Evolutionary conservation across 2,888 invertebrate genomes (phyloP).

Genomic region (Clunio marinus): DNA sequence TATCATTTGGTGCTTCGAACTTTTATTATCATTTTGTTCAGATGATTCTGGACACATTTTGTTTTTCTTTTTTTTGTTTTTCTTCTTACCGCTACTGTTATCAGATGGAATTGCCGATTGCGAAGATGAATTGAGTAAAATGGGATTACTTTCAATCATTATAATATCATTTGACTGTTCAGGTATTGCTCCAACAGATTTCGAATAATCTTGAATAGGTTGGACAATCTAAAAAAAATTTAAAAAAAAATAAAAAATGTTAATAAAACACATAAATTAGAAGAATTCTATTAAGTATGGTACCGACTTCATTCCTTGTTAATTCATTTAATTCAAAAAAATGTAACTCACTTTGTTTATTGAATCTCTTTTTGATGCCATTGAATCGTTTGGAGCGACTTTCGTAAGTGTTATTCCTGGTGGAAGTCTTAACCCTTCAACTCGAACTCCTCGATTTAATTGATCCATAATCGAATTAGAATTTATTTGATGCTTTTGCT

Average conservation of each 20-base stretch:
- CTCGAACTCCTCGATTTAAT: constrained; percentile 52
- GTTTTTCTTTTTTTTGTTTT: constrained; percentile 53
- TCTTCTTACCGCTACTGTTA: constrained; percentile 54
- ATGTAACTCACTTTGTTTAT: constrained; percentile 49
- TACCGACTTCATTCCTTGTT: too few species aligned
- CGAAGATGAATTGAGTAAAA: background rate
- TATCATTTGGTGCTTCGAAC: constrained; percentile 40
- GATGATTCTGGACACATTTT: constrained; percentile 41
- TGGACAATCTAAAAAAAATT: constrained; percentile 40
- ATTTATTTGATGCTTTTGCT: constrained; percentile 6
- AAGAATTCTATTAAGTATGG: constrained; percentile 4
- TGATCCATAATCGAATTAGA: constrained; percentile 51
- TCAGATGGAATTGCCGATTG: constrained; percentile 40
- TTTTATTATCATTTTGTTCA: constrained; percentile 38
- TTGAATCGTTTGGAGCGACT: constrained; percentile 57
- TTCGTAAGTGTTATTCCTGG: constrained; percentile 78
- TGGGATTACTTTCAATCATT: constrained; percentile 47
- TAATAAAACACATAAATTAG: background rate
- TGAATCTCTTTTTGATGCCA: constrained; percentile 46
- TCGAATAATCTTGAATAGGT: constrained; percentile 40
- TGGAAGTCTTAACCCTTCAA: constrained; percentile 63
- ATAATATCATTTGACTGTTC: constrained; percentile 45
- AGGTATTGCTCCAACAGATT: too few species aligned
- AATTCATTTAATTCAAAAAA: too few species aligned
- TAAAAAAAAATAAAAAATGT: background rate